Percentiles rank a stretch among this genome's conserved stretches.
Conservation (phyloP, 1,140 invertebrate species). For the Bombyx mandarina region DNA sequence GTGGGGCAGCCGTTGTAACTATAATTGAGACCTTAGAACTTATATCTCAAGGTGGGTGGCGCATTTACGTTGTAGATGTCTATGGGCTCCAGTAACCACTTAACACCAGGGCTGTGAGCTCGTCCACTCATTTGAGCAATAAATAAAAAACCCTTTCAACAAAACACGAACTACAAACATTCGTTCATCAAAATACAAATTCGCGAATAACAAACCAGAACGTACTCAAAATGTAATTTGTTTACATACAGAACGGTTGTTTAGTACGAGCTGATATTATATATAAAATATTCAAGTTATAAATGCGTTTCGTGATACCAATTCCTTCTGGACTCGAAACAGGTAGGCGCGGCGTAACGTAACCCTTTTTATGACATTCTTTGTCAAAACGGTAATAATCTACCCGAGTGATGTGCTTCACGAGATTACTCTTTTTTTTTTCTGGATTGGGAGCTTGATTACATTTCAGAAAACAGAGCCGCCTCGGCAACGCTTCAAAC, state of each 20-base stretch:
- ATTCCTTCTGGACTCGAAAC: slow-evolving; percentile 1
- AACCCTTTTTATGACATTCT: slow-evolving; percentile 2
- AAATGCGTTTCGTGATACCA: slow-evolving; percentile 17
- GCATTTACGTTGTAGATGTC: too few species aligned
- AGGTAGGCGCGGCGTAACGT: not conserved
- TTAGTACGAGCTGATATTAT: slow-evolving; percentile 10
- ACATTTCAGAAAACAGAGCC: not conserved
- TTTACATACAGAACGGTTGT: slow-evolving; percentile 11
- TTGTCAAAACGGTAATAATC: slow-evolving; percentile 6
- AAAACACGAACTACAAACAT: too few species aligned
- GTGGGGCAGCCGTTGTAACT: too few species aligned
- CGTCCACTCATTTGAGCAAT: too few species aligned
- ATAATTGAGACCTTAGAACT: too few species aligned
- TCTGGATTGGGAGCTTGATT: slow-evolving; percentile 6
- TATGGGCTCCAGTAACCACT: too few species aligned
- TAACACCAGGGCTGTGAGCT: too few species aligned
- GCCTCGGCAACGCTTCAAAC: too few species aligned
- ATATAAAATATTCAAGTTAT: slow-evolving; percentile 21
- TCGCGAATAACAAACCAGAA: not conserved
- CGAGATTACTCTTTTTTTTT: slow-evolving; percentile 2
- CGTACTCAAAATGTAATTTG: slow-evolving; percentile 18
- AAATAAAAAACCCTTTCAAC: too few species aligned
- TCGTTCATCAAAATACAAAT: too few species aligned
- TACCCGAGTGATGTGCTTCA: not conserved
- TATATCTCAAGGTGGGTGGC: too few species aligned